Evolutionary conservation across 2,888 invertebrate genomes (phyloP), one percentile per base, ranked within the genome.

Genomic region (Criorhina ranunculi): DNA sequence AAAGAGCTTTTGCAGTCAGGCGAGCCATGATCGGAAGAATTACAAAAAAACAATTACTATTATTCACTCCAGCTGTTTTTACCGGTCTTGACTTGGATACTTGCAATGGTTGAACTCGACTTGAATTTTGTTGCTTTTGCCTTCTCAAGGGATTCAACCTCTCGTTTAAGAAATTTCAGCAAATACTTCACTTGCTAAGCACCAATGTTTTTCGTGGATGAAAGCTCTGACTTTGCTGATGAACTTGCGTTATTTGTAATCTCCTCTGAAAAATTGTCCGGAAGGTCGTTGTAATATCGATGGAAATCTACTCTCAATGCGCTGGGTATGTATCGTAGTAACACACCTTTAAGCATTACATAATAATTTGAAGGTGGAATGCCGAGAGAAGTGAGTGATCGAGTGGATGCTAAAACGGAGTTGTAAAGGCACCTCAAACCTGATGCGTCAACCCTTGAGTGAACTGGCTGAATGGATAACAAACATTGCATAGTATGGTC

Each of bases 401-500:
- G 29, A 42, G 55, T 75, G 33, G 57, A 66, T 24, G 67, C 29
- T 59, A 60, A 11, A 24, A 75, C 67, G 5, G 62, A 69, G 31
- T 62, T 67, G 9, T 70, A 70, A 1, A 73, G 59, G 8, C 40
- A 37, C 59, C 67, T 40, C 42, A 66, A 29, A 7, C 72, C 79
- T 24, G 33, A 46, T 17, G 35, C 44, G 11, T 80, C 60, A 35
- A 8, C n/a, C 24, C 19, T 66, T 19, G 51, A 59, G 46, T 33
- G 51, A 24, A 79, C 51, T 11, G 64, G 51, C 35, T 53, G 62
- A 53, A 78, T 62, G 11, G 69, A 67, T 11, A 69, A 40, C 12
- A 77, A 40, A 5, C 60, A 33, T 24, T 77, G 77, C 69, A 77
- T 77, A 6, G 19, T 70, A 19, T 60, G 53, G 42, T 69, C 60